A percentile compares a stretch with the other conserved stretches of the same genome.
These are phyloP conservation scores for Mallotus villosus DNA, from an alignment of 2,797 vertebrate genomes.

Conservation along the genomic window DNA sequence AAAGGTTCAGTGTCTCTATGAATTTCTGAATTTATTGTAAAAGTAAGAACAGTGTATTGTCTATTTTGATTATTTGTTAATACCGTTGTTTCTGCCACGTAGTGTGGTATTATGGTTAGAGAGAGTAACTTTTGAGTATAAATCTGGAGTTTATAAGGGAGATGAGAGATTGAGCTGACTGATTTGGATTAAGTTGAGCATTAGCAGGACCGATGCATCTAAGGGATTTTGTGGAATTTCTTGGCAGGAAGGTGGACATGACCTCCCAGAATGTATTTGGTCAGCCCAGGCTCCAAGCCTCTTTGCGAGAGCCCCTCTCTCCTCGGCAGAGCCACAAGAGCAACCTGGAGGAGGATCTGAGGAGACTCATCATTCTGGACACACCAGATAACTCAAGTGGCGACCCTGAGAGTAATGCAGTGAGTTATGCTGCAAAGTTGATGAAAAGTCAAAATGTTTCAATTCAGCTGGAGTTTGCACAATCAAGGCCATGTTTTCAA, in stretches of 20 bases:
- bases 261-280: constrained; percentile 77
- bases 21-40: not conserved
- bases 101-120: not conserved
- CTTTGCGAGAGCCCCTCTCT: constrained; percentile 72
- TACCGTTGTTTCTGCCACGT: not conserved
- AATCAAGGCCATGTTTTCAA: not conserved
- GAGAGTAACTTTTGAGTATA: not conserved
- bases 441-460: not conserved
- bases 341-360: constrained; percentile 65
- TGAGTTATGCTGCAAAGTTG: not conserved
- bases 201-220: not conserved
- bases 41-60: not conserved
- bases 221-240: not conserved
- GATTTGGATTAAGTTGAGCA: not conserved
- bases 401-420: not conserved
- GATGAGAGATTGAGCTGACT: not conserved
- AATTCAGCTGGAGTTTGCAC: constrained; percentile 1
- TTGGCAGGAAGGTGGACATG: constrained; percentile 36
- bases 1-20: not conserved
- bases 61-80: not conserved
- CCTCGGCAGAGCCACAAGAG: constrained; percentile 71
- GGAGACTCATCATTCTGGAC: constrained; percentile 8
- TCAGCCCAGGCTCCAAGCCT: constrained; percentile 73
- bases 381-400: not conserved
- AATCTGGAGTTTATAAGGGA: not conserved